Conservation (phyloP, 2,797 vertebrate genomes). For the Schizothorax lantsangensis region DNA sequence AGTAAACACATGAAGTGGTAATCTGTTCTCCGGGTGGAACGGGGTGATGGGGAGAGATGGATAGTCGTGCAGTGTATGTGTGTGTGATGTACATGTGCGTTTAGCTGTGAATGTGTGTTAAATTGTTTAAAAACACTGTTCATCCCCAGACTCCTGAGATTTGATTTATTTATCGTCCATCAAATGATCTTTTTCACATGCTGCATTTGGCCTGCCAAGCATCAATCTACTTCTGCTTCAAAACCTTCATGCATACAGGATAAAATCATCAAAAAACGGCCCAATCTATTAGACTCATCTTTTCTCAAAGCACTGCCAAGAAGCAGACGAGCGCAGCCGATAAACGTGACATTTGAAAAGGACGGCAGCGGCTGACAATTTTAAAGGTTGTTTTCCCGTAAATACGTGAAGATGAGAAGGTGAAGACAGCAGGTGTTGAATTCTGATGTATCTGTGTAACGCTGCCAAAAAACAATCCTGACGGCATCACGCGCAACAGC, state of each 20-base stretch:
- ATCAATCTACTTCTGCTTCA: slow-evolving; percentile 64
- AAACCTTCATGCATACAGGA: slow-evolving; percentile 64
- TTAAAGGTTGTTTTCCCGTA: slow-evolving; percentile 56
- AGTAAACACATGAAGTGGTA: slow-evolving; percentile 76
- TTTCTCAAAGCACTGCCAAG: slow-evolving; percentile 51
- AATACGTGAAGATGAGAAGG: slow-evolving; percentile 57
- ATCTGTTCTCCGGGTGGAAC: slow-evolving; percentile 59
- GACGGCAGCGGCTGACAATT: slow-evolving; percentile 42
- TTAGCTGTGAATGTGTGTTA: slow-evolving; percentile 22
- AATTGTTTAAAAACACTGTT: slow-evolving; percentile 15
- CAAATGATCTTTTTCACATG: slow-evolving; percentile 57
- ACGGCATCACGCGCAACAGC: slow-evolving; percentile 20
- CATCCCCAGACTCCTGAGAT: slow-evolving; percentile 41
- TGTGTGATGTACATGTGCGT: slow-evolving; percentile 15
- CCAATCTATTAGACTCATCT: slow-evolving; percentile 63
- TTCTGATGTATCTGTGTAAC: slow-evolving; percentile 24
- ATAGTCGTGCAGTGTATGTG: slow-evolving; percentile 12
- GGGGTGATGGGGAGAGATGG: slow-evolving; percentile 12
- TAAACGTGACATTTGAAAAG: slow-evolving; percentile 65
- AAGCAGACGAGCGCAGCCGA: slow-evolving; percentile 54
- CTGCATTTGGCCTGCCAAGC: slow-evolving; percentile 54
- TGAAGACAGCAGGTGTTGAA: slow-evolving; percentile 55
- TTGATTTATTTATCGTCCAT: slow-evolving; percentile 63
- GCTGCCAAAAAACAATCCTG: slow-evolving; percentile 21
- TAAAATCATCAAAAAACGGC: slow-evolving; percentile 57